These are phyloP conservation scores for Drosophila sproati DNA, from an alignment of 1,140 invertebrate genomes.

Conservation along the genomic window DNA sequence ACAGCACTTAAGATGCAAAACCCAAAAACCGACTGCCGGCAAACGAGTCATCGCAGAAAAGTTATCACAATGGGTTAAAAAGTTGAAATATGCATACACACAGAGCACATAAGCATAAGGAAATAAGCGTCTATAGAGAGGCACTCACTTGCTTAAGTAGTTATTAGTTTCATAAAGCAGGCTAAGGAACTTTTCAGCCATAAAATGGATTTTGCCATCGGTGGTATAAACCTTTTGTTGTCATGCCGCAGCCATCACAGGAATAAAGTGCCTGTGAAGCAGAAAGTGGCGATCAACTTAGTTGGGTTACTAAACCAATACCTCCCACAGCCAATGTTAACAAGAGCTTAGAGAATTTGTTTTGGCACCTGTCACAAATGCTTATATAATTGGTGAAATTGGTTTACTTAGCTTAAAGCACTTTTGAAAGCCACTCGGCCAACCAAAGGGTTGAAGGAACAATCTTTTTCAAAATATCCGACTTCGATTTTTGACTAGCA, in stretches of 20 bases:
- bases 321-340: background rate
- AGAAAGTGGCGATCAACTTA: conserved; percentile 13
- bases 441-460: background rate
- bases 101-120: background rate
- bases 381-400: conserved; percentile 45
- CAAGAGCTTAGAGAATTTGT: conserved; percentile 26
- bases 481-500: background rate
- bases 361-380: conserved; percentile 68
- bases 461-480: no score
- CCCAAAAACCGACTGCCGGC: conserved; percentile 28
- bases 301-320: conserved; percentile 1
- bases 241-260: no score
- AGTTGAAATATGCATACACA: conserved; percentile 49
- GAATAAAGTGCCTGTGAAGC: conserved; percentile 6
- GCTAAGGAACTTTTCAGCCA: background rate
- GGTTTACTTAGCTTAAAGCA: conserved; percentile 18
- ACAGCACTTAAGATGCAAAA: conserved; percentile 2
- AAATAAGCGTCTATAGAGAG: conserved; percentile 15
- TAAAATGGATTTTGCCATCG: conserved; percentile 17
- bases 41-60: conserved; percentile 1
- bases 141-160: conserved; percentile 6
- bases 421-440: conserved; percentile 7
- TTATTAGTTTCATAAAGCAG: background rate
- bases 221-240: background rate
- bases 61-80: conserved; percentile 34